Base-by-base conservation (phyloP, 2,888 invertebrate genomes). In the Parelbella ahira region DNA sequence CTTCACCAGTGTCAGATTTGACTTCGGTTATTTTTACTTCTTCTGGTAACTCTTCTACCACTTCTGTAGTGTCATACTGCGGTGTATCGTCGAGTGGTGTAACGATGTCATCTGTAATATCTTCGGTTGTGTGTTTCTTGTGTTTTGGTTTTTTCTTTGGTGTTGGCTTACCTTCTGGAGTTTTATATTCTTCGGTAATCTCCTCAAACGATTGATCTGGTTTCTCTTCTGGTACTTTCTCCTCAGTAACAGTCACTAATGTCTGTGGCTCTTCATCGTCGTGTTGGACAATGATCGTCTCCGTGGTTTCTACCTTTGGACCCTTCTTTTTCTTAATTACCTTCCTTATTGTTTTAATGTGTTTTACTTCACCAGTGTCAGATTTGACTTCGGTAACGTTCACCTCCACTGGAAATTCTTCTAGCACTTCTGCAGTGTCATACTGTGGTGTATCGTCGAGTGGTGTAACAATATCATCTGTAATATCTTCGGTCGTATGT, bases 331-430 rank as follows among this genome's bases (percentile, higher is more conserved):
- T 66, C 34, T 41, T 49, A 0, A 51, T 45, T 0, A 81, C 65
- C 0, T 69, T 75, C 0, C 71, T 74, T 0, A 71, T 54, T 0
- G 55, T 59, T 37, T 57, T 60, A 1, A 73, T 69, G 47, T 63
- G 66, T 19, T 66, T 67, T 2, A 65, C 50, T 33, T 69, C 70
- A 1, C 71, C 75, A 45, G 65, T 58, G 43, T 68, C 54, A 1
- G 81, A 76, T 4, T 65, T 62, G 4, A 80, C 72, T 54, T 82
- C 77, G 13, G 30, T 37, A 12, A 79, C 53, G 15, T 72, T 67
- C 0, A 77, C 64, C 0, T 42, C 41, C 32, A 56, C 54, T 6
- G 53, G 57, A 27, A 19, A 3, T 32, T 63, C 56, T 33, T 56
- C 52, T 0, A 60, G 20, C 0, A 78, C 61, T 41, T 64, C 37